These are phyloP conservation scores for Sinocyclocheilus anophthalmus DNA, from an alignment of 2,113 vertebrate genomes.

Conservation along the genomic window DNA sequence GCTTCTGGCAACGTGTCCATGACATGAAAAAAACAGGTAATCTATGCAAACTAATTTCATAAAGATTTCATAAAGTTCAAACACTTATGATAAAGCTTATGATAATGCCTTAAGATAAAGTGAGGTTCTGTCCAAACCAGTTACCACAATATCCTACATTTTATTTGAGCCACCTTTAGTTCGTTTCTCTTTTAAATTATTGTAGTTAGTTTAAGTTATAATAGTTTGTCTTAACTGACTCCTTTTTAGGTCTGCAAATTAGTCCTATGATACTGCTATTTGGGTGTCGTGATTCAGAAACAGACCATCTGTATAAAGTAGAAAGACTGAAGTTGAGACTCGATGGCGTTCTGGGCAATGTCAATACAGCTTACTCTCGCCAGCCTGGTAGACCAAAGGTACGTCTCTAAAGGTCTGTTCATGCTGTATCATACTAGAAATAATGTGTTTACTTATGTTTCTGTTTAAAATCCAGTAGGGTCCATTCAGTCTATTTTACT, in stretches of 20 bases:
- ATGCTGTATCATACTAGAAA: neutral
- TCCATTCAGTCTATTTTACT: neutral
- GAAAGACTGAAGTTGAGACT: constrained; percentile 77
- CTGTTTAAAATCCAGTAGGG: neutral
- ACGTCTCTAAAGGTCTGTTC: constrained; percentile 3
- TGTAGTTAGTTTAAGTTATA: too few species aligned
- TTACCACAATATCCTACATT: neutral
- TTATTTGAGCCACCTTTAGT: neutral
- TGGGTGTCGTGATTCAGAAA: constrained; percentile 75
- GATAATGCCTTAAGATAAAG: neutral
- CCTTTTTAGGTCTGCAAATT: constrained; percentile 36
- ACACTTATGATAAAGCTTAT: neutral
- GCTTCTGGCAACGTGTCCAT: constrained; percentile 81
- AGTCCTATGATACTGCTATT: constrained; percentile 79
- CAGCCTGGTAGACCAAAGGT: constrained; percentile 78
- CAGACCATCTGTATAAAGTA: constrained; percentile 81
- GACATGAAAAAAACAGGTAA: constrained; percentile 79
- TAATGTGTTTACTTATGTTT: too few species aligned
- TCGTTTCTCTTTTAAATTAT: neutral
- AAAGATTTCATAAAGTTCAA: neutral
- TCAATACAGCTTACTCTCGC: constrained; percentile 81
- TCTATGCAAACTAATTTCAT: too few species aligned
- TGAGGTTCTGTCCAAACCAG: neutral
- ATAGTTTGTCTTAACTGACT: neutral
- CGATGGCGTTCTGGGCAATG: constrained; percentile 70